A percentile compares a stretch with the other conserved stretches of the same genome.
phyloP scores from a whole-genome alignment of 2,113 vertebrate species.

The Nycticebus coucang region DNA sequence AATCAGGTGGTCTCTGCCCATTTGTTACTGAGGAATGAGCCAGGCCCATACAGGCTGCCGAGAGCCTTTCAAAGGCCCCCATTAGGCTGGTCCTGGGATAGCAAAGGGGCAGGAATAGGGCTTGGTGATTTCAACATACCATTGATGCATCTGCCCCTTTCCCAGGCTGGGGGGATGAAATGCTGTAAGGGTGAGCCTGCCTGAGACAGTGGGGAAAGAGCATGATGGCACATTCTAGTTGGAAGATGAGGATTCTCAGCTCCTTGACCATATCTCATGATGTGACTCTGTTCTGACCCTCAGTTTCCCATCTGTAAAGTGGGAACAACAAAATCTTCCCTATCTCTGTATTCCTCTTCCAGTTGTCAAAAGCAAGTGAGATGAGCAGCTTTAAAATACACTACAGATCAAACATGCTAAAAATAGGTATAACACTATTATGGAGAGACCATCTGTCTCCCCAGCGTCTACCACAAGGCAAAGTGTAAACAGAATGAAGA shows the following conservation, averaged over 20 bases:
- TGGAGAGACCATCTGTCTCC: constrained; percentile 28
- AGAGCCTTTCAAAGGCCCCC: neutral
- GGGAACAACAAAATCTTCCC: neutral
- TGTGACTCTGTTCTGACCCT: neutral
- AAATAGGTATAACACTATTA: constrained; percentile 6
- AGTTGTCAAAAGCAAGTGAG: neutral
- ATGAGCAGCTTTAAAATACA: neutral
- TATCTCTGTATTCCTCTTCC: neutral
- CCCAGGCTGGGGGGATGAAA: neutral
- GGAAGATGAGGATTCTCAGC: neutral
- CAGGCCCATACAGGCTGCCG: neutral
- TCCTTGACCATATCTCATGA: neutral
- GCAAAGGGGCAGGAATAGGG: rapidly evolving
- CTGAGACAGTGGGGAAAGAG: neutral
- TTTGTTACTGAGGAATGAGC: neutral
- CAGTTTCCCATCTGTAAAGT: neutral
- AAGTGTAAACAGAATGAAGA: constrained; percentile 54
- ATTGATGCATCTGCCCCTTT: neutral
- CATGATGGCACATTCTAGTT: rapidly evolving
- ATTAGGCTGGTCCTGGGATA: neutral
- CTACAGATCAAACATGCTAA: constrained; percentile 30
- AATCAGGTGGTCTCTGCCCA: neutral
- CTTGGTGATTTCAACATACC: neutral
- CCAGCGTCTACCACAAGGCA: neutral
- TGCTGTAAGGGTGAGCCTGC: neutral